Percentiles rank a stretch among this genome's conserved stretches.
Conservation (phyloP, 2,888 invertebrate genomes). For the Nephrotoma guestfalica region DNA sequence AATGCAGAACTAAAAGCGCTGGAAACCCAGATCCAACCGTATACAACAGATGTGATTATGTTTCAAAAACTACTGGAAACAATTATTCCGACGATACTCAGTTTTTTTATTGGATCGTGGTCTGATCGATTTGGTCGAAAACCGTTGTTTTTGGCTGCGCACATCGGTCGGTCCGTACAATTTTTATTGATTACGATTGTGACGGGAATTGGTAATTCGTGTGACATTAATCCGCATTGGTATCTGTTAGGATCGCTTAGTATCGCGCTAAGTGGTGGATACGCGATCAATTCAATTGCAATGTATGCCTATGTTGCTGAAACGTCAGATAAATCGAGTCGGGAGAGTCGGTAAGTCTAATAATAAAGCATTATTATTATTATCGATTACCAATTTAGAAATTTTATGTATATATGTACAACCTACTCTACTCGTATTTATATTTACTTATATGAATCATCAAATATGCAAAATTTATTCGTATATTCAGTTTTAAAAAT, state of each 20-base stretch:
- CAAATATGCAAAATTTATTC: too few species aligned
- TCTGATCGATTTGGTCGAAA: conserved; percentile 65
- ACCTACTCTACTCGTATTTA: too few species aligned
- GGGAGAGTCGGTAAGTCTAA: conserved; percentile 40
- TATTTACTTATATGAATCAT: too few species aligned
- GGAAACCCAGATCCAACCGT: conserved; percentile 46
- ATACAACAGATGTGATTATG: conserved; percentile 48
- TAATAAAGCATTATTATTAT: conserved; percentile 35
- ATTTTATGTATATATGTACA: background rate
- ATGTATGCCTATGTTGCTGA: conserved; percentile 53
- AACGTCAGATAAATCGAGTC: conserved; percentile 39
- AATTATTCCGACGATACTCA: conserved; percentile 48
- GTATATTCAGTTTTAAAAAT: too few species aligned
- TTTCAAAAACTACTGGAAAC: conserved; percentile 46
- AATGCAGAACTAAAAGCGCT: conserved; percentile 17
- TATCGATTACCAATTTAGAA: conserved; percentile 31
- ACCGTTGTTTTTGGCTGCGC: conserved; percentile 48
- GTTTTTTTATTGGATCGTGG: conserved; percentile 67
- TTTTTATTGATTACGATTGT: conserved; percentile 20
- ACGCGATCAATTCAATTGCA: conserved; percentile 44
- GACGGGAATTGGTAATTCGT: conserved; percentile 18
- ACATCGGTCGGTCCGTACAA: conserved; percentile 29
- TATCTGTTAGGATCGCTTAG: conserved; percentile 42
- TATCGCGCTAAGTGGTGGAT: conserved; percentile 44
- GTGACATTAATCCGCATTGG: conserved; percentile 26